These are phyloP conservation scores for Urocitellus parryii DNA, from an alignment of 2,113 vertebrate genomes.

Conservation along the genomic window DNA sequence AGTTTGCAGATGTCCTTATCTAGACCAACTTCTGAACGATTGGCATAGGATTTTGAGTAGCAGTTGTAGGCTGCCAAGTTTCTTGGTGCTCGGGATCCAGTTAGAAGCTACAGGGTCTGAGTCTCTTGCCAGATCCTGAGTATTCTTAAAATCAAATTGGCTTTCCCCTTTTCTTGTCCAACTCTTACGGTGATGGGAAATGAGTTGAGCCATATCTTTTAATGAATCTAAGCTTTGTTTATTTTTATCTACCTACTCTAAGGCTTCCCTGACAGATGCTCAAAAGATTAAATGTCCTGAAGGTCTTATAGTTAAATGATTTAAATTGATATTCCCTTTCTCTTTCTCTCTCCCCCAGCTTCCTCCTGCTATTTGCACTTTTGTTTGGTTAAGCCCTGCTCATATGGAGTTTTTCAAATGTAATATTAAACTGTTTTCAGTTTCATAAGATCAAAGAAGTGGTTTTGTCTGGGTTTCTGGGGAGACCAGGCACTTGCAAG, in stretches of 20 bases:
- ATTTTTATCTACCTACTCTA: background rate
- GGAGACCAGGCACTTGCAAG: background rate
- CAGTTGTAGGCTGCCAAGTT: background rate
- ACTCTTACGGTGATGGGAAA: background rate
- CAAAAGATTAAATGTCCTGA: background rate
- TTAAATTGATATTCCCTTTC: background rate
- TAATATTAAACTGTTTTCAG: background rate
- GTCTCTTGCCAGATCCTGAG: background rate
- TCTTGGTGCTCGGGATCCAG: background rate
- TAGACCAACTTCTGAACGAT: background rate
- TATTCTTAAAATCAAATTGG: background rate
- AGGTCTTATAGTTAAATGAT: background rate
- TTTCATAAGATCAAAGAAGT: constrained; percentile 25
- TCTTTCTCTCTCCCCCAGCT: no score
- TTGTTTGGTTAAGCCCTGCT: background rate
- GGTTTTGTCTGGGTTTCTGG: background rate
- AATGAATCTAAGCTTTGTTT: background rate
- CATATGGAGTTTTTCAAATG: constrained; percentile 48
- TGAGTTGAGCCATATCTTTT: background rate
- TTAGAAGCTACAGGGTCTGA: background rate
- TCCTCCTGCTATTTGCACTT: background rate
- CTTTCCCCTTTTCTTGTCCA: background rate
- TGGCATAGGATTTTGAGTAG: background rate
- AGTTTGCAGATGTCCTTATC: background rate
- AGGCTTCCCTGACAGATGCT: background rate